A percentile compares a stretch with the other conserved stretches of the same genome.
phyloP scores from a whole-genome alignment of 2,888 invertebrate species.

The Parasteatoda lunata region DNA sequence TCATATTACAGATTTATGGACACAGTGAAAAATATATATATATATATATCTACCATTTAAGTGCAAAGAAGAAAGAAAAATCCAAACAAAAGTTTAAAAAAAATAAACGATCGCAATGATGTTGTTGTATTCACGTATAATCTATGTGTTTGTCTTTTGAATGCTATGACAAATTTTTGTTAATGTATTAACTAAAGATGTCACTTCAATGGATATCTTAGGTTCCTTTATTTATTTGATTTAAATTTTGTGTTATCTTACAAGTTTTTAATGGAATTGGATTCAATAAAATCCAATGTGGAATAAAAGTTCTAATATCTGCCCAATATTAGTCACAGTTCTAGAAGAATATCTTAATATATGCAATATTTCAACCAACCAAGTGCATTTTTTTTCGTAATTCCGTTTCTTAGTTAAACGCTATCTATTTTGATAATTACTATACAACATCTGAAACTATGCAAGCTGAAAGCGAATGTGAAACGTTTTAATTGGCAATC shows the following conservation, averaged over 20 bases:
- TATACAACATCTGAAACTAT: too few species aligned
- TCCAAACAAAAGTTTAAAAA: not conserved
- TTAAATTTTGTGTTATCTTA: constrained; percentile 29
- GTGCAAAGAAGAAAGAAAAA: constrained; percentile 8
- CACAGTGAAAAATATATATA: constrained; percentile 21
- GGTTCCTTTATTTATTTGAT: constrained; percentile 20
- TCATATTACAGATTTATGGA: constrained; percentile 37
- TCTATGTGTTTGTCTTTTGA: constrained; percentile 63
- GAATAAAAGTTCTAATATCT: too few species aligned
- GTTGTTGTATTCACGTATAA: constrained; percentile 62
- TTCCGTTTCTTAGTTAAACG: not conserved
- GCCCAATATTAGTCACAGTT: constrained; percentile 30
- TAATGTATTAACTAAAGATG: constrained; percentile 38
- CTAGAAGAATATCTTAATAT: not conserved
- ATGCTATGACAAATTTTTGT: constrained; percentile 57
- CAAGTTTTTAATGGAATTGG: constrained; percentile 54
- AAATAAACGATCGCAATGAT: constrained; percentile 12
- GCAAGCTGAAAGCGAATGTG: too few species aligned
- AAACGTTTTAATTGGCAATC: too few species aligned
- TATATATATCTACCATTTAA: not conserved
- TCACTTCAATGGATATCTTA: constrained; percentile 46
- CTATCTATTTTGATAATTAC: too few species aligned
- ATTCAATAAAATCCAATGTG: constrained; percentile 54
- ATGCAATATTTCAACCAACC: too few species aligned
- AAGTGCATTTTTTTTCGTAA: too few species aligned